Evolutionary conservation across 2,113 vertebrate genomes (phyloP), one percentile per base, ranked within the genome.

Genomic region (Sinosuthora webbiana): DNA sequence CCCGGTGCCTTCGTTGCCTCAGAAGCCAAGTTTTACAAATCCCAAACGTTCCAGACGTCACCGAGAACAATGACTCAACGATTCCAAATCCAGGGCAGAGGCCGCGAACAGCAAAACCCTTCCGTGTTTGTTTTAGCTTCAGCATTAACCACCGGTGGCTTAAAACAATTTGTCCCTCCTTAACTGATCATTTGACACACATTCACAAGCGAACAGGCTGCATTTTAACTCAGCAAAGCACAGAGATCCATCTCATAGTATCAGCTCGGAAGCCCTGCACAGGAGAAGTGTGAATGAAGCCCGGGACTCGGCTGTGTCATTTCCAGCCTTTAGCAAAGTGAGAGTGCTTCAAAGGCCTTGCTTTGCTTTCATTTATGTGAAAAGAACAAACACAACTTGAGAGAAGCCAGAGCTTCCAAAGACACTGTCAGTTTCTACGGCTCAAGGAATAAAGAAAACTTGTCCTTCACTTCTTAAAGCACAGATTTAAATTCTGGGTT

Each of bases 21-120:
- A 49, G n/a, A 37, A 84, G 62, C 6, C 39, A 49, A 31, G 31
- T 39, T 41, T 17, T 24, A 35, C 16, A 55, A 74, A 35, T 14
- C 7, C 23, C 18, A 37, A 85, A 28, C 15, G 2, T 35, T 39
- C 53, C 5, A 12, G 44, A 39, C 60, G 20, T 45, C 24, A 37
- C 4, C 0, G 0, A 27, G 42, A 41, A 69, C 55, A 49, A 37
- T 1, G 25, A 23, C 41, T 63, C 8, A 2, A 2, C 4, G 5
- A 49, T 15, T 64, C 30, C 13, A 31, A 86, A 70, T 6, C n/a
- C n/a, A n/a, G 4, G 0, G 41, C 27, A 67, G 35, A 79, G 41
- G 37, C n/a, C 45, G 27, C 0, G 0, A 74, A 70, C 14, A 25
- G 65, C 35, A 27, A 63, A 90, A 33, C 6, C 19, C 25, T 82